Conservation (phyloP, 1,140 invertebrate genomes). For the Propsilocerus akamusi region DNA sequence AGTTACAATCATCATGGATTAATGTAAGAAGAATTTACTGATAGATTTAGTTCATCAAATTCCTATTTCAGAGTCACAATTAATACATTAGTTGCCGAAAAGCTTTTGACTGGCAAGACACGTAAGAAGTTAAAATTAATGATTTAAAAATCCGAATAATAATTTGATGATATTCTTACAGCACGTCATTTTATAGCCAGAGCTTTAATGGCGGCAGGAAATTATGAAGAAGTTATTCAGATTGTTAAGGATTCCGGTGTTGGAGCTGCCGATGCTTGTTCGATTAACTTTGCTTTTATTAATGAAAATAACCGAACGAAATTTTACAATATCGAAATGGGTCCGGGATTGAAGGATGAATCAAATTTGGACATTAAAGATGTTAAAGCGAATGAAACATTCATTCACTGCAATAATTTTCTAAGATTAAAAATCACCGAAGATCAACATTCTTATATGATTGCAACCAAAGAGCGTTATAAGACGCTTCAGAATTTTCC, state of each 20-base stretch:
- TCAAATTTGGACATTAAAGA: constrained; percentile 49
- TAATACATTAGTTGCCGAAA: constrained; percentile 49
- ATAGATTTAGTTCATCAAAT: background rate
- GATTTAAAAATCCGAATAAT: background rate
- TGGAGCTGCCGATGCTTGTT: constrained; percentile 54
- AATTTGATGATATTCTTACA: constrained; percentile 19
- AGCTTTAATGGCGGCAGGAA: constrained; percentile 41
- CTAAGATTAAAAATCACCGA: constrained; percentile 44
- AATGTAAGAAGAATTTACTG: constrained; percentile 15
- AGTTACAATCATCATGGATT: constrained; percentile 53
- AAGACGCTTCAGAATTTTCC: constrained; percentile 32
- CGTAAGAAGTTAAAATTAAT: constrained; percentile 32
- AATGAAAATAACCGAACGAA: constrained; percentile 37
- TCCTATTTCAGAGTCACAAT: constrained; percentile 48
- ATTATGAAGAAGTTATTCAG: constrained; percentile 37
- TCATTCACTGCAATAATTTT: constrained; percentile 49
- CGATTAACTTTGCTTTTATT: constrained; percentile 58
- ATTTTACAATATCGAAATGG: constrained; percentile 57
- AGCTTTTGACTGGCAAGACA: constrained; percentile 42
- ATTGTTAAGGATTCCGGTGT: constrained; percentile 45
- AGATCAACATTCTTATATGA: constrained; percentile 37
- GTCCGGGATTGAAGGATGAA: constrained; percentile 33
- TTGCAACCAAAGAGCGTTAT: constrained; percentile 47
- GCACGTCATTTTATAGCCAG: constrained; percentile 54
- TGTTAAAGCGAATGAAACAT: constrained; percentile 41